phyloP scores from a whole-genome alignment of 2,113 vertebrate genomes.

The Hepsetus odoe region DNA sequence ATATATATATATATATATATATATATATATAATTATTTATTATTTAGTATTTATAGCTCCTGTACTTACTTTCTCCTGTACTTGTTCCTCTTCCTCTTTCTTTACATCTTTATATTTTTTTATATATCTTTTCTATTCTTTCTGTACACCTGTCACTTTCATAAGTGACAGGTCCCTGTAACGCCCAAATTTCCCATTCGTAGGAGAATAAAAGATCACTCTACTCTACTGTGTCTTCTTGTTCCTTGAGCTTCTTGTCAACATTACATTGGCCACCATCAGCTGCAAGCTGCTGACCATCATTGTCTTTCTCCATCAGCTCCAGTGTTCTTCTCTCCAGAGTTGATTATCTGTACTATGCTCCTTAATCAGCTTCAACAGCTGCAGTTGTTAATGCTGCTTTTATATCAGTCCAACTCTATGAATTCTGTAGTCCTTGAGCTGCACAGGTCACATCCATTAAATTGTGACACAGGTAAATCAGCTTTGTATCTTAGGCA shows the following conservation, averaged over 20 bases:
- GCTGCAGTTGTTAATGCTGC: conserved; percentile 20
- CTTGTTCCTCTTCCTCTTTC: no score
- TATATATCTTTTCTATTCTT: no score
- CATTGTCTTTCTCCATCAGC: background rate
- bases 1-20: no score
- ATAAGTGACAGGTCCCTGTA: background rate
- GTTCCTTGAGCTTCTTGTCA: background rate
- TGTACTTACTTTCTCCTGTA: no score
- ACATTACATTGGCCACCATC: conserved; percentile 4
- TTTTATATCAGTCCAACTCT: background rate
- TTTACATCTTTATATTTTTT: no score
- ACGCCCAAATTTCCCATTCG: background rate
- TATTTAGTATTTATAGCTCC: no score
- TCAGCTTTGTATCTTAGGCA: conserved; percentile 29
- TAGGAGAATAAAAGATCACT: no score
- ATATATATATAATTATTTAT: no score
- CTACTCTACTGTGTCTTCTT: background rate
- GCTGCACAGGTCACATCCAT: background rate
- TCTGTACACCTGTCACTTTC: no score
- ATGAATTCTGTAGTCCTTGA: background rate
- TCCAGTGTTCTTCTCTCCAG: background rate
- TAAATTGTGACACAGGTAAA: conserved; percentile 17
- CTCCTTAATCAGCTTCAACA: conserved; percentile 46
- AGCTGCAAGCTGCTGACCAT: conserved; percentile 4
- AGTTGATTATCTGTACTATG: conserved; percentile 34